Conservation (phyloP, 1,140 invertebrate genomes). For the Tachypleus tridentatus region DNA sequence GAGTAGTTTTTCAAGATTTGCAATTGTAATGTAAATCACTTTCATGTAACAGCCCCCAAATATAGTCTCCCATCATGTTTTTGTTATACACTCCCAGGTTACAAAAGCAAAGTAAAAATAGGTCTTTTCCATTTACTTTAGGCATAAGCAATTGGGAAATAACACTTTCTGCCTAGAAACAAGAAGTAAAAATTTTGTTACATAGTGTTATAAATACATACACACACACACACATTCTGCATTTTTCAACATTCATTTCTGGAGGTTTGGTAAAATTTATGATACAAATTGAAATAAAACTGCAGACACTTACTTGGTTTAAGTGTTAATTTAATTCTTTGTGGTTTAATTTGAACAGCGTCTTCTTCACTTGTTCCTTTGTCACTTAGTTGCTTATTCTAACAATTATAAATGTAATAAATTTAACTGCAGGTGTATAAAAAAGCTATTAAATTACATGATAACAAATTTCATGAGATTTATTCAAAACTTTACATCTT, state of each 20-base stretch:
- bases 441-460: neutral
- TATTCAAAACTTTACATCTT: neutral
- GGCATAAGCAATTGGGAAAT: too few relatives aligned
- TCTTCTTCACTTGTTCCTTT: conserved; percentile 16
- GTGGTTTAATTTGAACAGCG: conserved; percentile 27
- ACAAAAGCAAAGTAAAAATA: too few relatives aligned
- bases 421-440: neutral
- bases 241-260: neutral
- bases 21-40: too few relatives aligned
- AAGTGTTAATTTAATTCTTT: conserved; percentile 21
- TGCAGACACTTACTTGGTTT: conserved; percentile 11
- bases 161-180: too few relatives aligned
- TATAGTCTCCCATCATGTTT: too few relatives aligned
- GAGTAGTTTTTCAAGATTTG: too few relatives aligned
- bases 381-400: conserved; percentile 18
- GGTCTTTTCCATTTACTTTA: too few relatives aligned
- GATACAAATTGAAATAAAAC: neutral
- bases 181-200: too few relatives aligned
- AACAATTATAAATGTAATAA: conserved; percentile 2
- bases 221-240: neutral
- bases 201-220: too few relatives aligned
- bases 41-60: too few relatives aligned
- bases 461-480: neutral
- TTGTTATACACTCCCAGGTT: too few relatives aligned
- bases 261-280: conserved; percentile 1